Evolutionary conservation across 2,888 invertebrate species (phyloP).

Genomic region (Yponomeuta plumbellus): DNA sequence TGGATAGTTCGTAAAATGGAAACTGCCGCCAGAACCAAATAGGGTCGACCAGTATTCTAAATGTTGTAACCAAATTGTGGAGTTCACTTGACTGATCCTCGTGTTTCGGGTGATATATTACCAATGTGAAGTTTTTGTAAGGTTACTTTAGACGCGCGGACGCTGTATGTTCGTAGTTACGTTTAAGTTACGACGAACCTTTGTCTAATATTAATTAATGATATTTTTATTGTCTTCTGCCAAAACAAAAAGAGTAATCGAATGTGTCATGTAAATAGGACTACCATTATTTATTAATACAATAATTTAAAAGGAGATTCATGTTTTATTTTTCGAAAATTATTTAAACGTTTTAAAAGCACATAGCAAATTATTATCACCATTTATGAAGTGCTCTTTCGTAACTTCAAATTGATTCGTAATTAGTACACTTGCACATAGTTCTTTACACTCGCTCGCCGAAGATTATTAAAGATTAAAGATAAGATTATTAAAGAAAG

Average conservation of each 20-base stretch:
- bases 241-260: constrained; percentile 73
- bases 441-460: too few species aligned
- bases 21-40: constrained; percentile 45
- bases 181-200: constrained; percentile 50
- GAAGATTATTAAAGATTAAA: too few species aligned
- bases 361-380: neutral
- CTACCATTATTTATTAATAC: constrained; percentile 78
- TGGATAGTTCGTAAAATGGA: too few species aligned
- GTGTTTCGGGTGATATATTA: constrained; percentile 23
- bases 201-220: constrained; percentile 38
- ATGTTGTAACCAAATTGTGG: constrained; percentile 49
- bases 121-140: constrained; percentile 50
- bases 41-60: constrained; percentile 68
- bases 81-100: constrained; percentile 27
- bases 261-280: constrained; percentile 77
- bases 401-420: too few species aligned
- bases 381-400: too few species aligned
- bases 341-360: neutral
- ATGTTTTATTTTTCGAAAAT: constrained; percentile 45
- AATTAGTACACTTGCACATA: too few species aligned
- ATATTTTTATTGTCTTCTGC: constrained; percentile 75
- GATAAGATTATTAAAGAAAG: too few species aligned
- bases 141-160: constrained; percentile 27
- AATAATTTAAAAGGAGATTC: constrained; percentile 66
- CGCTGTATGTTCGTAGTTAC: constrained; percentile 27